Conservation (phyloP, 2,888 invertebrate species). For the Eurois occulta region DNA sequence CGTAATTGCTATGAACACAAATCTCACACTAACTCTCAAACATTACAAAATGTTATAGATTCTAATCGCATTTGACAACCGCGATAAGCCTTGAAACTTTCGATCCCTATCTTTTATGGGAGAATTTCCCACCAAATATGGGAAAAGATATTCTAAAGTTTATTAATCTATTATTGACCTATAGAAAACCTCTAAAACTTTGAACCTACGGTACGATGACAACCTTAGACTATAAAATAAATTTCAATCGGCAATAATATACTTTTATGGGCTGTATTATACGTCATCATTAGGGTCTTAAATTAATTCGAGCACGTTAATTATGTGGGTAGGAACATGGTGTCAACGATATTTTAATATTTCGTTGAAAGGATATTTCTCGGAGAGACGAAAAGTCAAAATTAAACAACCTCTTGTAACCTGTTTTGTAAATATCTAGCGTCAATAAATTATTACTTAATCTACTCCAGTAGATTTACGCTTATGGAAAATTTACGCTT, state of each 20-base stretch:
- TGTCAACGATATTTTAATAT: conserved; percentile 44
- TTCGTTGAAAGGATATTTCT: background rate
- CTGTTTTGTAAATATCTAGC: background rate
- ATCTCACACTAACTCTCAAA: background rate
- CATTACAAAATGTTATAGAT: conserved; percentile 15
- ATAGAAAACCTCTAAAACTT: conserved; percentile 10
- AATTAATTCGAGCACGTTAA: conserved; percentile 37
- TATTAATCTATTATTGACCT: conserved; percentile 19
- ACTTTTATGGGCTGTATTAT: conserved; percentile 41
- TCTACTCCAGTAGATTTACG: background rate
- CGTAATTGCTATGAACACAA: conserved; percentile 19
- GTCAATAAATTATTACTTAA: conserved; percentile 4
- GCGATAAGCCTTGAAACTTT: conserved; percentile 2
- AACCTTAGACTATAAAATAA: conserved; percentile 45
- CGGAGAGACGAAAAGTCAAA: background rate
- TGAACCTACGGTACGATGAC: conserved; percentile 7
- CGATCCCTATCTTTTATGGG: conserved; percentile 35
- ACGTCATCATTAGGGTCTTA: conserved; percentile 33
- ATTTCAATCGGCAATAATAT: conserved; percentile 40
- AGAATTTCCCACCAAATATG: conserved; percentile 50
- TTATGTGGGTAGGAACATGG: conserved; percentile 32
- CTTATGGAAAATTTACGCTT: background rate
- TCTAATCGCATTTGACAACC: conserved; percentile 29
- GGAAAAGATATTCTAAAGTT: conserved; percentile 18
- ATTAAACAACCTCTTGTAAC: background rate